Percentiles rank a stretch among this genome's conserved stretches.
These are phyloP conservation scores for Prosapia bicincta DNA, from an alignment of 2,888 invertebrate species.

Conservation along the genomic window DNA sequence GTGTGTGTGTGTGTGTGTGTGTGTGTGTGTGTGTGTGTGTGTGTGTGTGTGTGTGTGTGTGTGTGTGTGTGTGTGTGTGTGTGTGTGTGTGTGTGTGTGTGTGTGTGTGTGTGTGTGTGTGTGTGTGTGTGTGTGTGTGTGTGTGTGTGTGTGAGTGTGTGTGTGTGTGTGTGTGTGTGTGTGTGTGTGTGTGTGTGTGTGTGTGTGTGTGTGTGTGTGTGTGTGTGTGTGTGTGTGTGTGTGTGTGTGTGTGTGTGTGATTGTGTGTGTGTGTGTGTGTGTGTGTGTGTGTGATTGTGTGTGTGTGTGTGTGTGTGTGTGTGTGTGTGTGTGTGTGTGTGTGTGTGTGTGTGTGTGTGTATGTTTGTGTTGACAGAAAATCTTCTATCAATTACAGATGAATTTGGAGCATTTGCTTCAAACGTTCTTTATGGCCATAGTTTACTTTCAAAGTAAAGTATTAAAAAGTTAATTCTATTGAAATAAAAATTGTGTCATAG, in stretches of 20 bases:
- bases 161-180: not conserved
- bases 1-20: not conserved
- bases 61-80: not conserved
- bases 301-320: too few species aligned
- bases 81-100: not conserved
- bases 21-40: not conserved
- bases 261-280: too few species aligned
- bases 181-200: not conserved
- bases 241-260: not conserved
- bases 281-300: too few species aligned
- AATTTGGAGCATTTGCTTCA: too few species aligned
- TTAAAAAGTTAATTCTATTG: too few species aligned
- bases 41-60: not conserved
- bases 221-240: not conserved
- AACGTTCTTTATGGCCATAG: too few species aligned
- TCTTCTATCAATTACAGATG: too few species aligned
- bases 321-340: too few species aligned
- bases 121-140: not conserved
- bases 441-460: too few species aligned
- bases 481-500: too few species aligned
- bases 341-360: too few species aligned
- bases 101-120: not conserved
- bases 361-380: too few species aligned
- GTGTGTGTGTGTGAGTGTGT: not conserved
- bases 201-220: not conserved